Conservation (phyloP, 2,888 invertebrate species). For the Penaeus monodon region DNA sequence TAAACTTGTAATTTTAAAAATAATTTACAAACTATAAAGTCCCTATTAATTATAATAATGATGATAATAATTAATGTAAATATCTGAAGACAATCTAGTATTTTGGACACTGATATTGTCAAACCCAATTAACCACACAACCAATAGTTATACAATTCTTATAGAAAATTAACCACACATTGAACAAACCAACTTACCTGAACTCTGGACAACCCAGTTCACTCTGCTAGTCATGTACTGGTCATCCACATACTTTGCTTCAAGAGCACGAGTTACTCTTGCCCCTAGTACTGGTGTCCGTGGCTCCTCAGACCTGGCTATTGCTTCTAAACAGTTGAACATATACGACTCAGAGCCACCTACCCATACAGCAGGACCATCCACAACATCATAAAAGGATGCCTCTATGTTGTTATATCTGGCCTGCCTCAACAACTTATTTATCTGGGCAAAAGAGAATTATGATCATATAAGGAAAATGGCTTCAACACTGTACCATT, state of each 20-base stretch:
- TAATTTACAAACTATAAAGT: no score
- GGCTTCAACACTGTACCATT: background rate
- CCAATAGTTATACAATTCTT: no score
- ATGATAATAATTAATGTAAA: no score
- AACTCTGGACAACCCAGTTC: slow-evolving; percentile 98
- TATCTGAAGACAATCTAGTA: no score
- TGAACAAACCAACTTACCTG: slow-evolving; percentile 69
- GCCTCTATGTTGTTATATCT: slow-evolving; percentile 21
- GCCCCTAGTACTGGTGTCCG: slow-evolving; percentile 84
- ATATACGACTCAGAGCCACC: slow-evolving; percentile 97
- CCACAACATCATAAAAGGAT: slow-evolving; percentile 28
- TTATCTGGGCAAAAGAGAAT: slow-evolving; percentile 16
- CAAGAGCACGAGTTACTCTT: slow-evolving; percentile 86
- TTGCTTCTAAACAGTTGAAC: slow-evolving; percentile 96
- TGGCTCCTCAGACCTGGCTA: slow-evolving; percentile 80
- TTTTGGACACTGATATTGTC: no score
- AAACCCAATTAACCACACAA: no score
- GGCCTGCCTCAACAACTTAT: slow-evolving; percentile 28
- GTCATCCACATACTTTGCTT: slow-evolving; percentile 75
- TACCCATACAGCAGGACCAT: slow-evolving; percentile 74
- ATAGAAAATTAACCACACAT: background rate
- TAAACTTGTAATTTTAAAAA: no score
- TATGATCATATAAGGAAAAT: background rate
- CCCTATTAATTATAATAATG: no score
- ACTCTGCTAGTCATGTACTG: slow-evolving; percentile 89